Conservation (phyloP, 2,797 vertebrate genomes). For the Triplophysa bombifrons region DNA sequence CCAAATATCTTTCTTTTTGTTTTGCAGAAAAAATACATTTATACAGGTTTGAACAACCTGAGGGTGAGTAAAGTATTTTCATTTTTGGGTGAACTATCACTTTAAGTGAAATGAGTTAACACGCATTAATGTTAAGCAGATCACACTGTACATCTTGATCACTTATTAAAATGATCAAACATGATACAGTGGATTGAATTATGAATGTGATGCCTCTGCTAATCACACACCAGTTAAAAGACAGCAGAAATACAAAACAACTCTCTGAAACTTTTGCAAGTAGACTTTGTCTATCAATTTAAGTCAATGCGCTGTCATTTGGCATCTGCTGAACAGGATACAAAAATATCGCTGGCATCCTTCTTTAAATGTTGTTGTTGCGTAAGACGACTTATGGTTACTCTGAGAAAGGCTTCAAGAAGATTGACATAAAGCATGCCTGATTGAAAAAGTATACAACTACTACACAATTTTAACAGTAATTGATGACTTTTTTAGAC, state of each 20-base stretch:
- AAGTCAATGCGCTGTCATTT: not conserved
- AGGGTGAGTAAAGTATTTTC: too few species aligned
- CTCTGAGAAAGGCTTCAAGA: not conserved
- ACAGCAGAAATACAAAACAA: not conserved
- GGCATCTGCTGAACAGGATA: not conserved
- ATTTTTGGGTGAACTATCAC: too few species aligned
- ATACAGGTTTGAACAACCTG: too few species aligned
- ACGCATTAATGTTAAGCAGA: too few species aligned
- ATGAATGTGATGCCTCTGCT: too few species aligned
- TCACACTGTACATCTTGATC: too few species aligned
- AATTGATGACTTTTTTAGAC: not conserved
- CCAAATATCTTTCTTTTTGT: too few species aligned
- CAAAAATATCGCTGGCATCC: not conserved
- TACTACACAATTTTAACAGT: not conserved
- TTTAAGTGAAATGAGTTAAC: too few species aligned
- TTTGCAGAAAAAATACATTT: too few species aligned
- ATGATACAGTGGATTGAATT: too few species aligned
- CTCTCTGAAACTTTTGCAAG: not conserved
- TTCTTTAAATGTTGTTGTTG: not conserved
- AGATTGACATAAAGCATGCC: not conserved
- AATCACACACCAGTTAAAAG: not conserved
- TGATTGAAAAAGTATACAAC: not conserved
- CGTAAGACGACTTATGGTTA: not conserved
- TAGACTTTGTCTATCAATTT: constrained; percentile 15
- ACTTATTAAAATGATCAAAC: too few species aligned